phyloP scores from a whole-genome alignment of 2,888 invertebrate genomes.

The Pyrrhosoma nymphula region DNA sequence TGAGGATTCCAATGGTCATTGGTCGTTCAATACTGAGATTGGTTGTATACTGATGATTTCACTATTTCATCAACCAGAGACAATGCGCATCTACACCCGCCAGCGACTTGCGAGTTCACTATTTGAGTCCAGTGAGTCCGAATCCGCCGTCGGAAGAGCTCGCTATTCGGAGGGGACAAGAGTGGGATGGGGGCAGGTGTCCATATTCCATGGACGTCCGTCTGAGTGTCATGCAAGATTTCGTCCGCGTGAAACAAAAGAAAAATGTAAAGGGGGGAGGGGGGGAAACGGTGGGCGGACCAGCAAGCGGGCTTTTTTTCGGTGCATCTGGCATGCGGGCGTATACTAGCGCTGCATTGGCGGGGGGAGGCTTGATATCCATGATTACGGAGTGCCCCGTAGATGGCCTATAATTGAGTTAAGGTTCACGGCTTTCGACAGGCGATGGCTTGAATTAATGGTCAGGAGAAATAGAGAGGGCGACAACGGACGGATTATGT shows the following conservation, averaged over 20 bases:
- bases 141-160: background rate
- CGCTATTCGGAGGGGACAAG: background rate
- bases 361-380: background rate
- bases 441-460: background rate
- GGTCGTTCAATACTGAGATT: no score
- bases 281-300: no score
- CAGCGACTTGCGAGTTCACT: no score
- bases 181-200: background rate
- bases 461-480: background rate
- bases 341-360: background rate
- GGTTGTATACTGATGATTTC: no score
- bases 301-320: background rate
- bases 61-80: no score
- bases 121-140: background rate
- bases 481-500: background rate
- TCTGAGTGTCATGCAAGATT: background rate
- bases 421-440: slow-evolving; percentile 4
- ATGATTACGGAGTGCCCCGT: background rate
- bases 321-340: slow-evolving; percentile 8
- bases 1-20: no score
- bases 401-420: background rate
- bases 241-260: background rate
- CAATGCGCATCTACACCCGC: no score
- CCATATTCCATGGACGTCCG: background rate
- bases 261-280: background rate